Base-by-base conservation (phyloP, 1,140 invertebrate genomes). In the Diachasmimorpha longicaudata region DNA sequence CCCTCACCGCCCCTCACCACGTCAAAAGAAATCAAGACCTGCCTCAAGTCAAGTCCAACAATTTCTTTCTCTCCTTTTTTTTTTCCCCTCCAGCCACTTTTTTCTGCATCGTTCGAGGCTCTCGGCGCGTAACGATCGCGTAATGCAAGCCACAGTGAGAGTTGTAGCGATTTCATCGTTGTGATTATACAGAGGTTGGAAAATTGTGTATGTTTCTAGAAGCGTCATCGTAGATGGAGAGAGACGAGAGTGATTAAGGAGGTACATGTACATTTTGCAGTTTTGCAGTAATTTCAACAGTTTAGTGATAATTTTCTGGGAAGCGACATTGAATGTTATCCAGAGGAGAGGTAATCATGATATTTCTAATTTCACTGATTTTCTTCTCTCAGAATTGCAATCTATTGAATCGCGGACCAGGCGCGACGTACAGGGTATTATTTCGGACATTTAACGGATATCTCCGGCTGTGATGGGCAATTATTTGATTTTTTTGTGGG, bases 1-100 rank as follows among this genome's bases (percentile, higher is more conserved):
- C 10, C 36, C n/a, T n/a, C n/a, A n/a, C n/a, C n/a, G n/a, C n/a
- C n/a, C 4, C 13, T 63, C 58, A 19, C 11, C 1, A 58, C 39
- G 16, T 67, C 9, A 31, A 67, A 73, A 73, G 68, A 74, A 76
- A 71, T 74, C 68, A 74, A 46, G 68, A 75, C 76, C 72, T 71
- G 74, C 52, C 76, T 74, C 72, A 77, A 70, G 44, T 31, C 68
- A 52, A 44, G 52, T 58, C 71, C 39, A 73, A 69, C 55, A 74
- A 55, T 70, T 48, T 75, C 46, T 75, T 55, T 39, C 10, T 6
- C 70, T 69, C 21, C 21, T 39, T 68, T 66, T 66, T 58, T 58
- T n/a, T 39, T 13, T n/a, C 23, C 23, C 8, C 31, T 68, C 1
- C 13, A 4, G 25, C 4, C 36, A 16, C 36, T 68, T 37, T 68